Evolutionary conservation across 2,888 invertebrate genomes (phyloP), one percentile per base, ranked within the genome.

Genomic region (Cynaeus angustus): DNA sequence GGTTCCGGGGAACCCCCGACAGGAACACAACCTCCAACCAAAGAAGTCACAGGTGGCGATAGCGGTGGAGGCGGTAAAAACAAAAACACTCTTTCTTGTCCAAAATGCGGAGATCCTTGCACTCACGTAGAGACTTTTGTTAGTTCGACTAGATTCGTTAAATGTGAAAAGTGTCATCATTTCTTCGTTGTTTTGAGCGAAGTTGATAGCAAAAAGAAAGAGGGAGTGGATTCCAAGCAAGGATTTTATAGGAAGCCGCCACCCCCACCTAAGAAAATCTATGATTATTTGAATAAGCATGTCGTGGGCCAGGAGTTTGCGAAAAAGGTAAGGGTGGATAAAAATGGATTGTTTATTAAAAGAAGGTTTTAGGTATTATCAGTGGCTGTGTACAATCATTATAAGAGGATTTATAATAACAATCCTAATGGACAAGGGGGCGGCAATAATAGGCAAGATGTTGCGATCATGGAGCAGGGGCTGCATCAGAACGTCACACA

Each of bases 371-470:
- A 85, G 85, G 98, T 98, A 38, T 87, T 99, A 37, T 93, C 98
- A 0, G 99, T 99, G 33, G 98, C 99, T 8, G 99, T 99, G 0
- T 99, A 99, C 87, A 98, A 99, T 87, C 99, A 99, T 85, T 99
- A 99, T 86, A 98, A 99, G 87, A 89, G 99, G 79, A 96, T 99
- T 81, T 95, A 95, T 85, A 97, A 98, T 85, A 98, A 98, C 86
- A 89, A 95, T 70, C 92, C 91, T 77, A 88, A 84, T 82, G 82
- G 81, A 43, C 86, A 85, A 71, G 78, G 80, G 30, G 84, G 80
- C 82, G 84, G 74, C 45, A 78, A 73, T 64, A 46, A 79, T 38
- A 78, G 87, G 37, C 86, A 86, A 73, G 87, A 87, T 75, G 84
- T 86, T 78, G 85, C 86, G 62, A 85, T 90, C 71, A 87, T 89